Evolutionary conservation across 2,888 invertebrate species (phyloP).

Genomic region (Agrochola lychnidis): DNA sequence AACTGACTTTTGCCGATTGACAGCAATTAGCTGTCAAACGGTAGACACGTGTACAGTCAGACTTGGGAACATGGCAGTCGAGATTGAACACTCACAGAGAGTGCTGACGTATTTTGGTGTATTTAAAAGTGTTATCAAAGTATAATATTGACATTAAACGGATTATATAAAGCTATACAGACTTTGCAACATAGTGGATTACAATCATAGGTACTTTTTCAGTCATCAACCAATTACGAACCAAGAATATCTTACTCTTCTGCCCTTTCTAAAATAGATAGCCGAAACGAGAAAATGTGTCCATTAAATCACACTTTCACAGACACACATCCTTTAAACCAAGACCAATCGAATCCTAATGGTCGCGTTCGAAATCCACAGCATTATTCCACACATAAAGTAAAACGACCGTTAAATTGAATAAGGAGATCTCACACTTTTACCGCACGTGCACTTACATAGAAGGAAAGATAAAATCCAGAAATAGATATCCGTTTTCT

Average conservation of each 20-base stretch:
- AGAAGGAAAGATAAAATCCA: slow-evolving; percentile 65
- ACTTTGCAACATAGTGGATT: too few relatives aligned
- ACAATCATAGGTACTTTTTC: background rate
- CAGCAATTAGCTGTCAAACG: too few relatives aligned
- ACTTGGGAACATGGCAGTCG: too few relatives aligned
- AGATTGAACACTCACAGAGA: too few relatives aligned
- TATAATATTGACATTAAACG: too few relatives aligned
- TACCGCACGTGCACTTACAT: slow-evolving; percentile 46
- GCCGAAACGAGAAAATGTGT: background rate
- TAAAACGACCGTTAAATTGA: slow-evolving; percentile 44
- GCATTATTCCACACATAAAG: slow-evolving; percentile 21
- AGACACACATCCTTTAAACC: background rate
- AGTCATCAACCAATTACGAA: background rate
- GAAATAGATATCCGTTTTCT: slow-evolving; percentile 87
- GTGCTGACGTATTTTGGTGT: too few relatives aligned
- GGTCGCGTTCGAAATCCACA: slow-evolving; percentile 20
- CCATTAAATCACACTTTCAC: background rate
- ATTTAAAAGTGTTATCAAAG: too few relatives aligned
- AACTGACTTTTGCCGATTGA: too few relatives aligned
- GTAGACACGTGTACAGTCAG: too few relatives aligned
- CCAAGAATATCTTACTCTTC: background rate
- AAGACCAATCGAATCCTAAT: slow-evolving; percentile 12
- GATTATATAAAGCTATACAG: too few relatives aligned
- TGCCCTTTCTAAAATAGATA: background rate
- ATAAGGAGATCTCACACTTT: slow-evolving; percentile 34